phyloP scores from a whole-genome alignment of 1,140 invertebrate genomes.

The Aporrectodea caliginosa region DNA sequence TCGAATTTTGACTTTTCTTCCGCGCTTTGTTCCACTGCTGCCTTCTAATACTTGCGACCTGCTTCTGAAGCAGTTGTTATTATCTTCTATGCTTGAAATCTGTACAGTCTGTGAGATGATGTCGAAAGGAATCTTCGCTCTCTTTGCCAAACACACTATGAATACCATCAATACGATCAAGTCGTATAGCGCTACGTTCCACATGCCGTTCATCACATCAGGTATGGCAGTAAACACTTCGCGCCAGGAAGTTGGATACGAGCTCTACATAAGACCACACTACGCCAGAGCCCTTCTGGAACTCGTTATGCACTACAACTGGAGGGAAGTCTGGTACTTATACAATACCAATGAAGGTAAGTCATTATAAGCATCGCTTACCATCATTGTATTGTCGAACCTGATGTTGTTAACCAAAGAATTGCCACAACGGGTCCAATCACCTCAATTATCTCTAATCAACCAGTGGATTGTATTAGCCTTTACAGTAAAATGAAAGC shows the following conservation, averaged over 20 bases:
- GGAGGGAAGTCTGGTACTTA: conserved; percentile 87
- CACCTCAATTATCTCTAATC: too few relatives aligned
- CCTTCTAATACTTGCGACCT: too few relatives aligned
- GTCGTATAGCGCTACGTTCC: conserved; percentile 90
- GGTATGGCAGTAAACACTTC: conserved; percentile 33
- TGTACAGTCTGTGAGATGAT: conserved; percentile 83
- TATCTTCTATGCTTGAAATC: too few relatives aligned
- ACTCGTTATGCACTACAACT: conserved; percentile 82
- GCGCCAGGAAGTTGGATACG: conserved; percentile 20
- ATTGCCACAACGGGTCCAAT: too few relatives aligned
- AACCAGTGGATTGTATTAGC: too few relatives aligned
- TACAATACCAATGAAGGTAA: conserved; percentile 95
- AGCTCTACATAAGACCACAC: conserved; percentile 71
- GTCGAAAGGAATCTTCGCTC: conserved; percentile 79
- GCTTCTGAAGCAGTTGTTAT: too few relatives aligned
- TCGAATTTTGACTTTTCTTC: too few relatives aligned
- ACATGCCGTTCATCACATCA: conserved; percentile 82
- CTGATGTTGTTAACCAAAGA: too few relatives aligned
- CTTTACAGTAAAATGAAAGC: too few relatives aligned
- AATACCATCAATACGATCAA: conserved; percentile 91
- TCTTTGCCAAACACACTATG: conserved; percentile 85
- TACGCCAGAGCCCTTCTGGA: conserved; percentile 88
- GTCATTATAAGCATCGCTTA: too few relatives aligned
- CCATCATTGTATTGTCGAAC: too few relatives aligned
- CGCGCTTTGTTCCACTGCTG: too few relatives aligned